Conservation (phyloP, 2,113 vertebrate species). For the Hemichromis elongatus region DNA sequence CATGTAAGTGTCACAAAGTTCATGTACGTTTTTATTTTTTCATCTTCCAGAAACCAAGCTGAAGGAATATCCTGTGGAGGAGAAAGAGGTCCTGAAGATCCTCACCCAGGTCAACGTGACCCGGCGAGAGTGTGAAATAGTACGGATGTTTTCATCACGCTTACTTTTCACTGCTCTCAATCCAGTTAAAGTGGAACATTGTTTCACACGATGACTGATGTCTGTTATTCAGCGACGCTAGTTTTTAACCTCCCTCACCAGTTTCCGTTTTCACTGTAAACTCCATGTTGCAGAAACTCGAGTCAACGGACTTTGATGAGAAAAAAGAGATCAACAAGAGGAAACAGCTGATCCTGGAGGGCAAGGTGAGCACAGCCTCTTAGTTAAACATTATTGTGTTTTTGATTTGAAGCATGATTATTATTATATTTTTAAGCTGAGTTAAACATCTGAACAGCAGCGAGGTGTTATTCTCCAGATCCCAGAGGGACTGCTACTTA, state of each 20-base stretch:
- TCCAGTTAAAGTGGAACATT: neutral
- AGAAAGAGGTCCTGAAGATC: constrained; percentile 82
- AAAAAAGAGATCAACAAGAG: constrained; percentile 94
- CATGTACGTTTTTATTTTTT: neutral
- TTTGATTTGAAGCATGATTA: rapidly evolving
- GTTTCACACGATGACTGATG: neutral
- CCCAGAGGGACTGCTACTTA: neutral
- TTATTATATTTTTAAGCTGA: neutral
- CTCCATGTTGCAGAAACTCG: constrained; percentile 78
- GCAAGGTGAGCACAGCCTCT: constrained; percentile 75
- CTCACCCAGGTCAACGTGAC: constrained; percentile 93
- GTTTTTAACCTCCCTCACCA: neutral
- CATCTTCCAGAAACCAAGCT: constrained; percentile 79
- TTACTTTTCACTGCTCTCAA: neutral
- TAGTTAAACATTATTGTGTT: neutral
- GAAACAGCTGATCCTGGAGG: constrained; percentile 92
- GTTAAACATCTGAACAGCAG: neutral
- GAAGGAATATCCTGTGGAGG: constrained; percentile 78
- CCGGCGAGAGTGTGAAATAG: constrained; percentile 80
- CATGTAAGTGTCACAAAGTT: neutral
- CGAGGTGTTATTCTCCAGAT: neutral
- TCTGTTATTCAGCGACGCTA: neutral
- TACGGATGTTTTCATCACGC: constrained; percentile 4
- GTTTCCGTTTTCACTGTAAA: neutral
- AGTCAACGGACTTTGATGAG: constrained; percentile 88